Evolutionary conservation across 2,797 vertebrate species (phyloP).

Genomic region (Xyrichtys novacula): DNA sequence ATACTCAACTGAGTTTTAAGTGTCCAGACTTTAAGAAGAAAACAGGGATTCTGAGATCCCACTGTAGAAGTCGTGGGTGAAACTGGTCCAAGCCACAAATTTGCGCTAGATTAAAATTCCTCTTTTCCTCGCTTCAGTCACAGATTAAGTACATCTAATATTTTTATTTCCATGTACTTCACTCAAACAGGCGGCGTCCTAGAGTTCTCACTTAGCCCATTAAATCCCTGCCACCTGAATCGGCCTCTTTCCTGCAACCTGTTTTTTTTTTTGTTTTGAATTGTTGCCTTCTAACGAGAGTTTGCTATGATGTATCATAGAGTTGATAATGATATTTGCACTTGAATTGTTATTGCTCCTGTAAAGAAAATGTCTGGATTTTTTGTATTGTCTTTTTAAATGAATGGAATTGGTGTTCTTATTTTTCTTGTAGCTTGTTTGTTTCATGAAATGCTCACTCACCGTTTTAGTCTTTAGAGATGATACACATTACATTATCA

Average conservation of each 20-base stretch:
- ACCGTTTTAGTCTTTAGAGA: constrained; percentile 77
- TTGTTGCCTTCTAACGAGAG: constrained; percentile 80
- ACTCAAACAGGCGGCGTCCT: constrained; percentile 1
- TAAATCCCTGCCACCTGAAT: constrained; percentile 28
- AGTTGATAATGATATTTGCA: constrained; percentile 98
- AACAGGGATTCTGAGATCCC: constrained; percentile 55
- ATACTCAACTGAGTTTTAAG: constrained; percentile 21
- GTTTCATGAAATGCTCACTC: constrained; percentile 82
- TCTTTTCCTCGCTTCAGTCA: constrained; percentile 10
- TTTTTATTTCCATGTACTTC: not conserved
- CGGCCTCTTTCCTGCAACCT: constrained; percentile 66
- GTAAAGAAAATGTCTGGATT: constrained; percentile 98
- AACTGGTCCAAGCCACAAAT: constrained; percentile 36
- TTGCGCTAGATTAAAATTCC: constrained; percentile 5
- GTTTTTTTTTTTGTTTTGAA: constrained; percentile 37
- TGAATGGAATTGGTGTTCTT: constrained; percentile 88
- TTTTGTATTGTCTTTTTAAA: constrained; percentile 96
- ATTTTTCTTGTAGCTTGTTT: constrained; percentile 78
- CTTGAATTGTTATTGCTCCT: constrained; percentile 97
- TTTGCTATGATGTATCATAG: constrained; percentile 89
- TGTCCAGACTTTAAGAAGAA: constrained; percentile 42
- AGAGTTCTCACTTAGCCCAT: constrained; percentile 18
- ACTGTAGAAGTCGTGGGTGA: constrained; percentile 36
- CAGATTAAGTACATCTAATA: constrained; percentile 21
- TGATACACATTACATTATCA: constrained; percentile 78